Percentiles rank a stretch among this genome's conserved stretches.
These are phyloP conservation scores for Calyptommatus sinebrachiatus DNA, from an alignment of 2,113 vertebrate species.

Conservation along the genomic window DNA sequence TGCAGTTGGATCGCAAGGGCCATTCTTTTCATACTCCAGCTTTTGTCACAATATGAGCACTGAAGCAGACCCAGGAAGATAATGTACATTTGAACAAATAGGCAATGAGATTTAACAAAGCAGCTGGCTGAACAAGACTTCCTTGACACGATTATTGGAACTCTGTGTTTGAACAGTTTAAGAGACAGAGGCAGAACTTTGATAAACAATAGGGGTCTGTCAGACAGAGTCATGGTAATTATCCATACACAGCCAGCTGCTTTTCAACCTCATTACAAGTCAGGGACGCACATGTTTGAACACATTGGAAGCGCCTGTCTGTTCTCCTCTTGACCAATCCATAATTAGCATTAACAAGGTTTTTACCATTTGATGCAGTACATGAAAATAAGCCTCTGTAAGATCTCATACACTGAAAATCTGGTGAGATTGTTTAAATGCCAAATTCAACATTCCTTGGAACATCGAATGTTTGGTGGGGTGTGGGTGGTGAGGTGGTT, in stretches of 20 bases:
- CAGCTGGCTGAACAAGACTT: conserved; percentile 34
- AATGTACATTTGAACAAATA: conserved; percentile 31
- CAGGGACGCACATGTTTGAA: conserved; percentile 20
- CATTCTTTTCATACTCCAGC: conserved; percentile 13
- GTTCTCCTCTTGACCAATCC: conserved; percentile 27
- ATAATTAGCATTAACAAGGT: conserved; percentile 27
- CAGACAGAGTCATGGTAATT: conserved; percentile 52
- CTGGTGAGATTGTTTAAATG: conserved; percentile 18
- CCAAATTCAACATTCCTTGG: conserved; percentile 39
- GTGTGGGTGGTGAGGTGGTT: conserved; percentile 34
- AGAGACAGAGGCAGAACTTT: conserved; percentile 39
- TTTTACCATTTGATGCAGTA: conserved; percentile 19
- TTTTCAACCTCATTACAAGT: conserved; percentile 40
- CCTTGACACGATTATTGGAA: conserved; percentile 38
- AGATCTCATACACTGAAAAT: conserved; percentile 9
- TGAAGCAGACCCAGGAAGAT: conserved; percentile 25
- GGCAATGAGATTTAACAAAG: conserved; percentile 38
- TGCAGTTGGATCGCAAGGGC: not conserved
- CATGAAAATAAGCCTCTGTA: conserved; percentile 26
- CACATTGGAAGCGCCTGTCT: conserved; percentile 23
- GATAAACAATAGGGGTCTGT: conserved; percentile 28
- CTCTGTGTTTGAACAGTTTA: conserved; percentile 43
- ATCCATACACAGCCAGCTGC: conserved; percentile 36
- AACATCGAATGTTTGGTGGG: conserved; percentile 30
- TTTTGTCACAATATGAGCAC: conserved; percentile 17